Base-by-base conservation (phyloP, 1,140 invertebrate species). In the Zaprionus capensis region DNA sequence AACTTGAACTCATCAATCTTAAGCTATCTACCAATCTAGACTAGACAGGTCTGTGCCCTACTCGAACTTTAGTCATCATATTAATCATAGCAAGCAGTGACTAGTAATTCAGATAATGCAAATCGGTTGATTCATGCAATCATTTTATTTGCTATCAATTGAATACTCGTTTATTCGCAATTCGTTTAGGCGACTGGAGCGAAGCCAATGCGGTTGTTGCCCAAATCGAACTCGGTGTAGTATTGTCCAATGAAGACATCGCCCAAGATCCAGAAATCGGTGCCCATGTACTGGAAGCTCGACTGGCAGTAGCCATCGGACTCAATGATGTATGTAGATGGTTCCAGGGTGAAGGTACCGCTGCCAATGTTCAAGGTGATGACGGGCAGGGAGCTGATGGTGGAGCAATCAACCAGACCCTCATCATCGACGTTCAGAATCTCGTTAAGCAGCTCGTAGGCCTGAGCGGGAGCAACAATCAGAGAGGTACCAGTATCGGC, bases 401-500 rank as follows among this genome's bases (percentile, higher is more conserved):
- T 36, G 1, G 51, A 62, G 65, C 87, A 91, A 1, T 71, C 26
- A 12, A 91, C 71, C 0, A 71, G 12, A 12, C 77, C 80, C 14
- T 56, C 41, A n/a, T 72, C 44, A 22, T 82, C 22, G 9, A 65
- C 62, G 5, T 46, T 46, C n/a, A 81, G 59, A 46, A 77, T 12
- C 1, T 15, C 11, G 4, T 38, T 44, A 5, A 90, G 57, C 2
- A 14, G 0, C 7, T 44, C 12, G 12, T 64, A 85, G 6, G 78
- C 51, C 7, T 57, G 1, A 2, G 9, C 15, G 1, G 96, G 96
- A 11, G 95, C 96, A 76, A 95, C 95, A 71, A 97, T 94, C 4
- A 97, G 93, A 22, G 95, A 96, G 58, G 96, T 97, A 14, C 96
- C 96, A 44, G 96, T 97, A 91, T 97, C 96, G 73, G 96, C 96